Base-by-base conservation (phyloP, 2,888 invertebrate genomes). In the Platycnemis pennipes region DNA sequence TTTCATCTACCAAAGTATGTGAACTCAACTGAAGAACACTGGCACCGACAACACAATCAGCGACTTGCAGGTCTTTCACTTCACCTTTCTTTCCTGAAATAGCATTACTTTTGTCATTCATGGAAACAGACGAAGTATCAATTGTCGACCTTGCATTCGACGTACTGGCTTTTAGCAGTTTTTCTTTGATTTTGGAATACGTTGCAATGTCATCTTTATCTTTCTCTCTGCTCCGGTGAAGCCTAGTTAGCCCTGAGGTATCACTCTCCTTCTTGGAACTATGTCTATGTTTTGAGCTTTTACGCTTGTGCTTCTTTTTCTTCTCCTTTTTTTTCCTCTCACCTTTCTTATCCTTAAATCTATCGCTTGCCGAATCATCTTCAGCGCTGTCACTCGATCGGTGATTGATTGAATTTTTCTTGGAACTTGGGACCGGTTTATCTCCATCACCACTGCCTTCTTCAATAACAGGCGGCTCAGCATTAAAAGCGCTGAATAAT, bases 401-500 rank as follows among this genome's bases (percentile, higher is more conserved):
- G 46, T 88, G 46, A 42, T 89, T 85, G 69, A 88, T 89, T 42
- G 88, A 49, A n/a, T 95, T 94, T 94, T 94, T 94, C 44, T 94
- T 94, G 11, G 46, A 94, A 42, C 89, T 94, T 94, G 94, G 88
- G 7, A 85, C 49, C 85, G 85, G 31, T 88, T 95, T 94, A 2
- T 95, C 94, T 37, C 94, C 94, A 56, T 94, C 42, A 31, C 89
- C 89, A 69, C 63, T 31, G 5, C 26, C 94, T 37, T 94, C 94
- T 19, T 94, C 85, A 95, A 97, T 97, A 49, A 97, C 96, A 22
- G 97, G 98, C 26, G 98, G 98, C 95, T 97, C 97, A 2, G 98
- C 98, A 96, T 98, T 98, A 96, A 98, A 98, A 45, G 97, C 98
- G 95, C 98, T 97, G 96, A 99, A 98, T 0, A 99, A 96, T 96